Percentiles rank a stretch among this genome's conserved stretches.
Evolutionary conservation across 2,113 vertebrate species (phyloP).

Genomic region (Pedetes capensis): DNA sequence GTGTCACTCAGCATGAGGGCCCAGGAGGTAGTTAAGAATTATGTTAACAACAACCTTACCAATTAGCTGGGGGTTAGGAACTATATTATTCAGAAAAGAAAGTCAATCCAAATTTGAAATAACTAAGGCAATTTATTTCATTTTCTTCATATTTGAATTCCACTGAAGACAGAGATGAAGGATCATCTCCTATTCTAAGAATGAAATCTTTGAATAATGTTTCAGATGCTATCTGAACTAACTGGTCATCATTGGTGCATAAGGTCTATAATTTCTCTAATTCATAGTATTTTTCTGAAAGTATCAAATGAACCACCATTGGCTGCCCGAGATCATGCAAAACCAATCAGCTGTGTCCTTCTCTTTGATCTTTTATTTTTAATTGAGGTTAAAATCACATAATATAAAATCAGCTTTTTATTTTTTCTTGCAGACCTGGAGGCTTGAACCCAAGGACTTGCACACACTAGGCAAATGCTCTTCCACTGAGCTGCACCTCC

Average conservation of each 20-base stretch:
- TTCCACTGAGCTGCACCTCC: too few relatives aligned
- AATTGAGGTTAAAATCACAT: background rate
- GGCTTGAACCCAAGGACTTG: too few relatives aligned
- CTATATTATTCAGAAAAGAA: background rate
- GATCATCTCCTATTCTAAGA: conserved; percentile 67
- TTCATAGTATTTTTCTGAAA: conserved; percentile 79
- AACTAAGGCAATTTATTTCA: background rate
- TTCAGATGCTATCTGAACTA: conserved; percentile 82
- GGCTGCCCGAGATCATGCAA: conserved; percentile 89
- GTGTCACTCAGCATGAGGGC: background rate
- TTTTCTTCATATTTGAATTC: background rate
- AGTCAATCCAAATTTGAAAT: background rate
- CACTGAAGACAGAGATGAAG: background rate
- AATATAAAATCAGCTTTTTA: background rate
- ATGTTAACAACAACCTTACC: background rate
- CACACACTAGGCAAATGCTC: too few relatives aligned
- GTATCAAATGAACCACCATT: conserved; percentile 90
- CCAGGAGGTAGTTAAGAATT: background rate
- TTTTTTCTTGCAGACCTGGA: too few relatives aligned
- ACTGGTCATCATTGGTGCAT: conserved; percentile 85
- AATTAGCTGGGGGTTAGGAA: background rate
- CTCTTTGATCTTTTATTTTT: conserved; percentile 85
- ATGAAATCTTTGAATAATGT: conserved; percentile 87
- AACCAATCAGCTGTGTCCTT: conserved; percentile 89
- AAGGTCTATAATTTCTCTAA: conserved; percentile 92